A percentile compares a stretch with the other conserved stretches of the same genome.
Conservation (phyloP, 2,888 invertebrate species). For the Drosophila pseudotalamancana region DNA sequence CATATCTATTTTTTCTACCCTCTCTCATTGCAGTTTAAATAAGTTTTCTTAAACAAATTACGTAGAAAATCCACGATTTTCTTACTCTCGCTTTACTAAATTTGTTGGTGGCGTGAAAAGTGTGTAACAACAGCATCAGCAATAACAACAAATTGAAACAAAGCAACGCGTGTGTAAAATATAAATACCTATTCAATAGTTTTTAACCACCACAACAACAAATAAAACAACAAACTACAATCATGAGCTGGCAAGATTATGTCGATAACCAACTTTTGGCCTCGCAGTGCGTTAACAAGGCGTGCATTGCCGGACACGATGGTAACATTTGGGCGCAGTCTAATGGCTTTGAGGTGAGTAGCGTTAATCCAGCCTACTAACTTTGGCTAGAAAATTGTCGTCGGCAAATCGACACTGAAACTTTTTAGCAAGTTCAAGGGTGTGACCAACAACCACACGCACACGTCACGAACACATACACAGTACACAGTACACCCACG, state of each 20-base stretch:
- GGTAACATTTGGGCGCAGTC: constrained; percentile 98
- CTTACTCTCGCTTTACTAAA: constrained; percentile 58
- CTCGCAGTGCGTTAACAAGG: constrained; percentile 97
- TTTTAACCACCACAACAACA: constrained; percentile 58
- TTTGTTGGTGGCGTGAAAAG: constrained; percentile 61
- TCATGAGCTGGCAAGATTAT: constrained; percentile 99
- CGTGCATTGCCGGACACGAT: constrained; percentile 97
- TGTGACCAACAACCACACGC: constrained; percentile 74
- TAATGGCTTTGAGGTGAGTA: constrained; percentile 96
- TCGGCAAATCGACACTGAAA: constrained; percentile 36
- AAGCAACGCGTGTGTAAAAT: constrained; percentile 47
- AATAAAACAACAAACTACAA: constrained; percentile 81
- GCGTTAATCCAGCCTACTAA: constrained; percentile 6
- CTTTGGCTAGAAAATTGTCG: constrained; percentile 13
- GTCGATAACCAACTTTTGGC: constrained; percentile 98
- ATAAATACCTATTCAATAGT: constrained; percentile 49
- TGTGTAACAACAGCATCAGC: constrained; percentile 24
- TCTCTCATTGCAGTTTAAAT: constrained; percentile 73
- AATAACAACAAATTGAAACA: constrained; percentile 35
- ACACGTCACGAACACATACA: too few relatives aligned
- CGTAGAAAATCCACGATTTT: constrained; percentile 54
- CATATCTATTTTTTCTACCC: constrained; percentile 47
- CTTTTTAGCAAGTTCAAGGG: constrained; percentile 83
- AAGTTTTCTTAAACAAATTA: constrained; percentile 61
- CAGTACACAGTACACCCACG: too few relatives aligned